A percentile compares a stretch with the other conserved stretches of the same genome.
phyloP scores from a whole-genome alignment of 2,113 vertebrate species.

The Upupa epops region DNA sequence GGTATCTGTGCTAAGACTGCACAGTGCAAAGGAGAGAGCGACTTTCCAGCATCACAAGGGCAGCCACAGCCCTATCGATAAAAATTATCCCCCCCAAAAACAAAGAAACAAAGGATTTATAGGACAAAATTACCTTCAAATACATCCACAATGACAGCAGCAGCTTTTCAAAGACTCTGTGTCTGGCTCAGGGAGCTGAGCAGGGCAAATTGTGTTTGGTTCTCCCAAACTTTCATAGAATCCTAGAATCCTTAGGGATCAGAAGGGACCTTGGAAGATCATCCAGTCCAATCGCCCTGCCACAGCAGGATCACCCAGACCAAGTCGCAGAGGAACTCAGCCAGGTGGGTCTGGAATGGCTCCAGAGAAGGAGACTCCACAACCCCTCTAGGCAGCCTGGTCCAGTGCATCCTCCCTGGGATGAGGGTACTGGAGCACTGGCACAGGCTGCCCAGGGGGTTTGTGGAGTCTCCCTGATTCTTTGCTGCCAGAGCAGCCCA shows the following conservation, averaged over 20 bases:
- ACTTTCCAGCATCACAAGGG: background rate
- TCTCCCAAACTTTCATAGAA: background rate
- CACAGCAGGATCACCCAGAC: no score
- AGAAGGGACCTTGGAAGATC: no score
- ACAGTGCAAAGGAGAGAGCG: background rate
- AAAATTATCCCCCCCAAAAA: background rate
- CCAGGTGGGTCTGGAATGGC: no score
- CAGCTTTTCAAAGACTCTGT: background rate
- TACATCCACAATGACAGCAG: background rate
- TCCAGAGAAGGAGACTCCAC: no score
- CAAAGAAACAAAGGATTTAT: background rate
- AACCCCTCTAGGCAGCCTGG: no score
- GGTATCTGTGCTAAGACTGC: background rate
- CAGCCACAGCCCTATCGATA: background rate
- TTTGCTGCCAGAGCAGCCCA: background rate
- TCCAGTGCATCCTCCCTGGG: no score
- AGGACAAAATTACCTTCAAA: background rate
- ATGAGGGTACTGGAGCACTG: no score
- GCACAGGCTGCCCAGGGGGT: no score
- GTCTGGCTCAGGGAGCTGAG: accelerated
- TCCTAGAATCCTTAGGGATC: no score
- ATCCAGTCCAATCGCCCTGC: no score
- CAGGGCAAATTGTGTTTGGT: background rate
- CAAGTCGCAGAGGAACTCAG: no score
- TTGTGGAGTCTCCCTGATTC: no score